phyloP scores from a whole-genome alignment of 2,888 invertebrate genomes.

The Amiota mariae region DNA sequence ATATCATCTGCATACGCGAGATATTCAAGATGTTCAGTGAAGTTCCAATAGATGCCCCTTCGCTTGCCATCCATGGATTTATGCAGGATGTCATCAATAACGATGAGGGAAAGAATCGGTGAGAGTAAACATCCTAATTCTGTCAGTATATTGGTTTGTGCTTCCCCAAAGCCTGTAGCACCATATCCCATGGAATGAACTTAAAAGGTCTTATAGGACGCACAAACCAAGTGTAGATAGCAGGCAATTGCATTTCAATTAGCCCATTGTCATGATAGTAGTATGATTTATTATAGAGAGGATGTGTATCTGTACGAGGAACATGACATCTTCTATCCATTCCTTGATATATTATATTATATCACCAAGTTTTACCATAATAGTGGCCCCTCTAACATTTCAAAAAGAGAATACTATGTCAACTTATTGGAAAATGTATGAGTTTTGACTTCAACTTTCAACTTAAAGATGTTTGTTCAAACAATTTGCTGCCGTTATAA shows the following conservation, averaged over 20 bases:
- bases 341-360: slow-evolving; percentile 73
- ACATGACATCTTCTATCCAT: slow-evolving; percentile 67
- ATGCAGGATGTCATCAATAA: too few species aligned
- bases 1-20: too few species aligned
- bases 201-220: slow-evolving; percentile 75
- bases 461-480: slow-evolving; percentile 32
- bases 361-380: slow-evolving; percentile 74
- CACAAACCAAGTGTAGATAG: slow-evolving; percentile 61
- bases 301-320: slow-evolving; percentile 72
- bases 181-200: slow-evolving; percentile 79
- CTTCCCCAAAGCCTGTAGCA: slow-evolving; percentile 72
- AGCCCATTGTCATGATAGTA: slow-evolving; percentile 79
- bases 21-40: too few species aligned
- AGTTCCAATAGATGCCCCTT: too few species aligned
- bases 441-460: neutral
- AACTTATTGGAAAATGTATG: neutral
- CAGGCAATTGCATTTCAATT: slow-evolving; percentile 68
- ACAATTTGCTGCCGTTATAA: slow-evolving; percentile 69
- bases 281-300: slow-evolving; percentile 74
- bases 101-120: too few species aligned
- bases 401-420: neutral
- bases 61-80: too few species aligned
- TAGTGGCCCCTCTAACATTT: slow-evolving; percentile 59
- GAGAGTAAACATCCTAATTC: slow-evolving; percentile 59
- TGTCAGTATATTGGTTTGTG: slow-evolving; percentile 63